Conservation (phyloP, 2,113 vertebrate genomes). For the Deroptyus accipitrinus region DNA sequence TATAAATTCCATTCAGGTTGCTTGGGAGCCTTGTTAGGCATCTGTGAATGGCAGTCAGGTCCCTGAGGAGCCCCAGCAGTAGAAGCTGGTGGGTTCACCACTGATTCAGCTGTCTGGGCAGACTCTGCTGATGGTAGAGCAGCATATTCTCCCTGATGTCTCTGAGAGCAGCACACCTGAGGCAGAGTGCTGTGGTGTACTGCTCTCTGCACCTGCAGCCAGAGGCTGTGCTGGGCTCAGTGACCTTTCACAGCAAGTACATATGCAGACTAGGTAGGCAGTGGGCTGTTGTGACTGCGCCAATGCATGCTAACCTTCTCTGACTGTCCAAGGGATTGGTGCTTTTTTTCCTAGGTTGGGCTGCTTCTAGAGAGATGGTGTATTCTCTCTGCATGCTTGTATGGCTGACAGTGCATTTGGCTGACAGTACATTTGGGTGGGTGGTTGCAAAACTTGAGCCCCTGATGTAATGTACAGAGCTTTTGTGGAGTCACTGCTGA, state of each 20-base stretch:
- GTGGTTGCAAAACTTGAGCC: background rate
- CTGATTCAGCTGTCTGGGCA: background rate
- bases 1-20: background rate
- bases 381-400: background rate
- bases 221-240: fast-evolving
- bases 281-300: fast-evolving
- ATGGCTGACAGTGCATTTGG: background rate
- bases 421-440: background rate
- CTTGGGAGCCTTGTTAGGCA: background rate
- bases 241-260: background rate
- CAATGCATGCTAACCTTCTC: background rate
- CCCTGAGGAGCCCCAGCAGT: background rate
- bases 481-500: background rate
- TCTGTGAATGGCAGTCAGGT: background rate
- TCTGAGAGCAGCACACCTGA: background rate
- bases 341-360: background rate
- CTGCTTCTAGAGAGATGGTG: background rate
- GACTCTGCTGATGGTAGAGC: background rate
- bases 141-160: background rate
- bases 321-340: background rate
- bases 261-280: fast-evolving
- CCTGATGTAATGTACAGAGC: background rate
- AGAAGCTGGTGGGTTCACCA: fast-evolving
- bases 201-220: background rate
- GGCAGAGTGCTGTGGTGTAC: background rate